Conservation (phyloP, 2,888 invertebrate genomes). For the Gastracanthus pulcherrimus region DNA sequence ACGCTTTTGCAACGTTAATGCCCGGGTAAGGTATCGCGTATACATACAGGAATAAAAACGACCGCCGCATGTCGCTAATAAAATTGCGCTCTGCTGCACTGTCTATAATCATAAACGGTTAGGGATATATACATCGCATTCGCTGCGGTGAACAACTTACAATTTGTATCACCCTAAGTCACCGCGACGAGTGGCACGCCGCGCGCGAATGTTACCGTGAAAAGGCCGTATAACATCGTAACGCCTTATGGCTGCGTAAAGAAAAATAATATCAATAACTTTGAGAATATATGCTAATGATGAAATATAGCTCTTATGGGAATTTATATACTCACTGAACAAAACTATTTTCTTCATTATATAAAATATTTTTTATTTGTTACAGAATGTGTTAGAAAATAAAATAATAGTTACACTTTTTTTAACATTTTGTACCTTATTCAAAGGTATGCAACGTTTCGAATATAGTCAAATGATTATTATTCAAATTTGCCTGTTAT, state of each 20-base stretch:
- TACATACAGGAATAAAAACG: not conserved
- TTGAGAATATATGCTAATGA: too few relatives aligned
- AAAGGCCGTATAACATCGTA: not conserved
- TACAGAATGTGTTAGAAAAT: too few relatives aligned
- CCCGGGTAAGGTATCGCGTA: not conserved
- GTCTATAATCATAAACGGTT: constrained; percentile 50
- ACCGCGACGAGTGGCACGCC: too few relatives aligned
- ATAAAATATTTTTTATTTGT: too few relatives aligned
- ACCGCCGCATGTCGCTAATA: constrained; percentile 32
- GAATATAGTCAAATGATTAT: not conserved
- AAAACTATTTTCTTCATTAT: too few relatives aligned
- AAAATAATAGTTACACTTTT: not conserved
- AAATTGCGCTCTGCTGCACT: constrained; percentile 26
- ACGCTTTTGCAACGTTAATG: constrained; percentile 27
- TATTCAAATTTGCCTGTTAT: too few relatives aligned
- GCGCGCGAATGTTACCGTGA: not conserved
- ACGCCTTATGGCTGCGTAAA: not conserved
- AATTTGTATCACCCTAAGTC: constrained; percentile 33
- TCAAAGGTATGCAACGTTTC: too few relatives aligned
- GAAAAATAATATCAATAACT: not conserved
- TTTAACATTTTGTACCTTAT: not conserved
- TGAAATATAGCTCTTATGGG: not conserved
- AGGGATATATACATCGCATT: not conserved
- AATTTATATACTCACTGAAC: too few relatives aligned
- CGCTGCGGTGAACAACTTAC: constrained; percentile 40